Evolutionary conservation across 2,797 vertebrate species (phyloP).

Genomic region (Martes flavigula): DNA sequence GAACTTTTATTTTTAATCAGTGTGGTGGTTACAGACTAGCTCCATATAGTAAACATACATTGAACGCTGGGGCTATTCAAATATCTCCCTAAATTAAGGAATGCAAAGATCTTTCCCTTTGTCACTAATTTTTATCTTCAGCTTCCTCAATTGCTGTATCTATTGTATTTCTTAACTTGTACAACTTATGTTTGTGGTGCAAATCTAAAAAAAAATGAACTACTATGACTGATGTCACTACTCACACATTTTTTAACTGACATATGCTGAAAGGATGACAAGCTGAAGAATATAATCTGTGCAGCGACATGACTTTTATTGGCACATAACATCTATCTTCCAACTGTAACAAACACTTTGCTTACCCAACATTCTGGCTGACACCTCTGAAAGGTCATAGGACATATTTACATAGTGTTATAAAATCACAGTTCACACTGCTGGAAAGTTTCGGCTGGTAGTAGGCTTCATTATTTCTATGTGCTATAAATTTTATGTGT

Average conservation of each 20-base stretch:
- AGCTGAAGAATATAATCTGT: background rate
- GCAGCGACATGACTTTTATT: background rate
- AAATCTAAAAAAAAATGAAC: background rate
- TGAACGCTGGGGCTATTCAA: background rate
- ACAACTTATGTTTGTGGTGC: background rate
- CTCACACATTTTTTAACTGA: constrained; percentile 57
- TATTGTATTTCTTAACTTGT: background rate
- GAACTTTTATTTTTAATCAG: background rate
- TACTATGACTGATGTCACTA: background rate
- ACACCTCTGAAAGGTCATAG: background rate
- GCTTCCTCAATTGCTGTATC: background rate
- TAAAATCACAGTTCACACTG: background rate
- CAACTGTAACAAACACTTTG: background rate
- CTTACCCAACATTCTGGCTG: background rate
- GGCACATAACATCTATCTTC: background rate
- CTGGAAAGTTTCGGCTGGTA: background rate
- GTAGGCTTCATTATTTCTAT: background rate
- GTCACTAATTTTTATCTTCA: background rate
- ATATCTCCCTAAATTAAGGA: background rate
- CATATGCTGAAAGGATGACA: constrained; percentile 1
- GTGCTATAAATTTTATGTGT: background rate
- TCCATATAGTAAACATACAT: background rate
- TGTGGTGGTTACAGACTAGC: background rate
- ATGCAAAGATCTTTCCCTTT: background rate
- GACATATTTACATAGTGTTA: background rate